phyloP scores from a whole-genome alignment of 53 echinoderm and acorn worm genomes.

The Hippasteria phrygiana region DNA sequence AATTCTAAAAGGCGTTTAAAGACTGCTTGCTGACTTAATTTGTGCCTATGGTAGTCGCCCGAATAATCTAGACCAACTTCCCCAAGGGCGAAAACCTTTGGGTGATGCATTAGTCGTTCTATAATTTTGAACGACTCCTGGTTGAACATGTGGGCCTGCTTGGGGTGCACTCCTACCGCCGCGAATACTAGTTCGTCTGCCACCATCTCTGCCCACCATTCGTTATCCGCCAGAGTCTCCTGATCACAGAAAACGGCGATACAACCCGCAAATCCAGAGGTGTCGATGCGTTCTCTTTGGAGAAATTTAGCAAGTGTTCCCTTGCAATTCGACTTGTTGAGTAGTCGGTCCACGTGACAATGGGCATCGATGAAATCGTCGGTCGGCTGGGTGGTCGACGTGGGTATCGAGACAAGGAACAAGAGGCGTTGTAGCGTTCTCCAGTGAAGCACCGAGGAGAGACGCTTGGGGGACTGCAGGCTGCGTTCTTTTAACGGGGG shows the following conservation, averaged over 20 bases:
- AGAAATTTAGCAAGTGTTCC: neutral
- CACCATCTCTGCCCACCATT: constrained; percentile 20
- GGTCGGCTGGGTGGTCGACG: neutral
- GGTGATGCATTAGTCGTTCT: neutral
- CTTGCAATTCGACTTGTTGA: constrained; percentile 11
- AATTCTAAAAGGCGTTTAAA: constrained; percentile 2
- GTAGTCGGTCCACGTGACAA: constrained; percentile 18
- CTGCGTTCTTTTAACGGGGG: neutral
- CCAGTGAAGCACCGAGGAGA: constrained; percentile 39
- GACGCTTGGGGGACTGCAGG: constrained; percentile 15
- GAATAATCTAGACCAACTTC: constrained; percentile 33
- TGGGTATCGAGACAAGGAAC: neutral
- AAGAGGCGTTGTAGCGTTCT: constrained; percentile 37
- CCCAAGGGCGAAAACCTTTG: constrained; percentile 20
- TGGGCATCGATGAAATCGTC: constrained; percentile 16
- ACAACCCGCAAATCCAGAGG: constrained; percentile 13
- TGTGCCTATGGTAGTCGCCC: neutral
- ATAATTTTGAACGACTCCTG: neutral
- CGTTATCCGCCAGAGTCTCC: constrained; percentile 1
- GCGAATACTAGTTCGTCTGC: neutral
- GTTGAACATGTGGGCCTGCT: neutral
- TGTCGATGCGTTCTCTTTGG: constrained; percentile 2
- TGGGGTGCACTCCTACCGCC: constrained; percentile 9
- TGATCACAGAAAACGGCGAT: constrained; percentile 20
- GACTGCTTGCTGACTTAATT: neutral